Evolutionary conservation across 1,140 invertebrate species (phyloP).

Genomic region (Spodoptera litura): DNA sequence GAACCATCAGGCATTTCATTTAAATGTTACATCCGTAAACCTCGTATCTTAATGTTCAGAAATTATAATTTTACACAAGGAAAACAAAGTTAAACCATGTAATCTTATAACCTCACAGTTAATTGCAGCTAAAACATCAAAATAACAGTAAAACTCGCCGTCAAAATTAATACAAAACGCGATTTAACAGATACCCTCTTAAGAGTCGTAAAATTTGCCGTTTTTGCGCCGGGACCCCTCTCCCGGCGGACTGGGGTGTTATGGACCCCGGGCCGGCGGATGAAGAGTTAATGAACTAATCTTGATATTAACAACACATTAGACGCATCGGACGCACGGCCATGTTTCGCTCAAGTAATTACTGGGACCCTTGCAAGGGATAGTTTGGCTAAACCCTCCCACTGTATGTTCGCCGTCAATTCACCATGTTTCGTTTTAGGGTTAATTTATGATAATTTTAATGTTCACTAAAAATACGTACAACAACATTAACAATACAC

Average conservation of each 20-base stretch:
- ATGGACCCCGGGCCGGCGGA: constrained; percentile 52
- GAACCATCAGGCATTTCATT: neutral
- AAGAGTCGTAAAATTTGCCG: constrained; percentile 60
- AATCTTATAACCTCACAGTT: constrained; percentile 48
- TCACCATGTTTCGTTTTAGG: constrained; percentile 32
- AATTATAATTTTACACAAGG: constrained; percentile 41
- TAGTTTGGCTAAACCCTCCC: constrained; percentile 38
- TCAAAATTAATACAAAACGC: constrained; percentile 61
- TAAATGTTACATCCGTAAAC: neutral
- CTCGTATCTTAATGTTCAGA: neutral
- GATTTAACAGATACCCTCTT: constrained; percentile 57
- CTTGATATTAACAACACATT: constrained; percentile 71
- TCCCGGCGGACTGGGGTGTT: constrained; percentile 24
- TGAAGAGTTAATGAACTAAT: constrained; percentile 72
- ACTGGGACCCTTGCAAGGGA: constrained; percentile 50
- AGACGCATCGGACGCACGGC: constrained; percentile 57
- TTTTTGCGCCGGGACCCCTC: constrained; percentile 50
- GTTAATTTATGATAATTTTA: constrained; percentile 46
- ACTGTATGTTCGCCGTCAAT: constrained; percentile 14
- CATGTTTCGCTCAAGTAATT: constrained; percentile 55
- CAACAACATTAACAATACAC: too few relatives aligned
- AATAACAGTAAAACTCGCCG: constrained; percentile 49
- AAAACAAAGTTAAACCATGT: constrained; percentile 28
- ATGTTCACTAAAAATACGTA: constrained; percentile 42
- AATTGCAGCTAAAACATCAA: constrained; percentile 55